phyloP scores from a whole-genome alignment of 2,113 vertebrate species.

The Hippocampus barbouri region DNA sequence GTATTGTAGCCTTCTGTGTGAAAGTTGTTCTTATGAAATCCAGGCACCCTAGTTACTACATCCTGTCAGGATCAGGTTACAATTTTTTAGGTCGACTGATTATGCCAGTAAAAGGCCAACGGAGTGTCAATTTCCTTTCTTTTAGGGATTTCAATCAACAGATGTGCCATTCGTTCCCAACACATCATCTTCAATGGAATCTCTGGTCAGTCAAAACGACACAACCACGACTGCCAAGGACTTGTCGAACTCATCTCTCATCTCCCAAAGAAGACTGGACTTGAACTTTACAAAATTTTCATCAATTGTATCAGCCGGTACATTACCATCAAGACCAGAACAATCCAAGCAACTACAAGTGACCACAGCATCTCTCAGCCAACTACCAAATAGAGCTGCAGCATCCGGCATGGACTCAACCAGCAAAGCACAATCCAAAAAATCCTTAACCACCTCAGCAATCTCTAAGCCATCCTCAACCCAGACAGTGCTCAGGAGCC shows the following conservation, averaged over 20 bases:
- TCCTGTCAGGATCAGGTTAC: neutral
- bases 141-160: constrained; percentile 44
- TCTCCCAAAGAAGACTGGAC: constrained; percentile 10
- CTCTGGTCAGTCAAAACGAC: constrained; percentile 2
- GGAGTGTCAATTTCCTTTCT: constrained; percentile 27
- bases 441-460: neutral
- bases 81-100: neutral
- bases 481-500: neutral
- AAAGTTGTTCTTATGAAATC: too few species aligned
- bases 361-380: neutral
- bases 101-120: constrained; percentile 6
- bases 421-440: neutral
- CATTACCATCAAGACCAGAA: constrained; percentile 14
- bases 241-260: neutral
- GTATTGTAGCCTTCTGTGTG: too few species aligned
- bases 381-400: neutral
- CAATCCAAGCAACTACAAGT: neutral
- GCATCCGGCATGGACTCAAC: neutral
- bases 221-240: constrained; percentile 2
- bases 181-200: constrained; percentile 25
- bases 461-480: neutral
- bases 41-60: neutral
- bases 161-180: constrained; percentile 38
- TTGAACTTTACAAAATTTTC: constrained; percentile 18
- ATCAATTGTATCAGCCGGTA: constrained; percentile 9